Evolutionary conservation across 53 echinoderm and acorn worm species (phyloP).

Genomic region (Holothuria leucospilota): DNA sequence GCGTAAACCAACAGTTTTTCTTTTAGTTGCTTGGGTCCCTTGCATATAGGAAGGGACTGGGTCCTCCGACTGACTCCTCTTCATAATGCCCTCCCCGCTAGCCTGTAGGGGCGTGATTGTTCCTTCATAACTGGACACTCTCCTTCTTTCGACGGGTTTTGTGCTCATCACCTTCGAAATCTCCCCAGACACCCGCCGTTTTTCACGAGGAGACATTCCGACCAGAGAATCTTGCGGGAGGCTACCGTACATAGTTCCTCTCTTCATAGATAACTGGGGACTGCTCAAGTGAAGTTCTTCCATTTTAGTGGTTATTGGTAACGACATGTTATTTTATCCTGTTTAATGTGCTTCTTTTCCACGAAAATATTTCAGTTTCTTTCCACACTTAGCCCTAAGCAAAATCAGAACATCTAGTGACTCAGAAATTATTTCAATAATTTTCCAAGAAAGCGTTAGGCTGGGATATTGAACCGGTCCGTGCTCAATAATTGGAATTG

Average conservation of each 20-base stretch:
- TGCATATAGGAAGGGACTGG: constrained; percentile 30
- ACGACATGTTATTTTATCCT: neutral
- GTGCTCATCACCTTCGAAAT: neutral
- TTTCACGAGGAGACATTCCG: constrained; percentile 28
- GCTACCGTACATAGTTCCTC: constrained; percentile 32
- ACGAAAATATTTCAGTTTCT: no score
- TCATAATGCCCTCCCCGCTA: neutral
- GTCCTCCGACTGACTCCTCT: neutral
- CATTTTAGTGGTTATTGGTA: constrained; percentile 22
- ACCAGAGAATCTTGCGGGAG: constrained; percentile 24
- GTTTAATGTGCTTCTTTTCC: no score
- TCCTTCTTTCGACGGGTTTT: neutral
- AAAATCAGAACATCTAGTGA: no score
- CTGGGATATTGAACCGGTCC: no score
- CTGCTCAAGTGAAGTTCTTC: constrained; percentile 15
- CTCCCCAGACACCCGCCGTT: constrained; percentile 12
- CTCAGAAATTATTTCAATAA: no score
- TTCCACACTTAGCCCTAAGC: no score
- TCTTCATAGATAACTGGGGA: constrained; percentile 34
- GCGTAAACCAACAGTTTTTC: constrained; percentile 36
- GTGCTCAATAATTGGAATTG: no score
- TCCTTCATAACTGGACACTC: constrained; percentile 13
- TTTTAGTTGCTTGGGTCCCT: constrained; percentile 19
- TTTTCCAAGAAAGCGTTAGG: no score
- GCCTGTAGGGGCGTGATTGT: neutral